These are phyloP conservation scores for Botia kubotai DNA, from an alignment of 2,797 vertebrate species.

Conservation along the genomic window DNA sequence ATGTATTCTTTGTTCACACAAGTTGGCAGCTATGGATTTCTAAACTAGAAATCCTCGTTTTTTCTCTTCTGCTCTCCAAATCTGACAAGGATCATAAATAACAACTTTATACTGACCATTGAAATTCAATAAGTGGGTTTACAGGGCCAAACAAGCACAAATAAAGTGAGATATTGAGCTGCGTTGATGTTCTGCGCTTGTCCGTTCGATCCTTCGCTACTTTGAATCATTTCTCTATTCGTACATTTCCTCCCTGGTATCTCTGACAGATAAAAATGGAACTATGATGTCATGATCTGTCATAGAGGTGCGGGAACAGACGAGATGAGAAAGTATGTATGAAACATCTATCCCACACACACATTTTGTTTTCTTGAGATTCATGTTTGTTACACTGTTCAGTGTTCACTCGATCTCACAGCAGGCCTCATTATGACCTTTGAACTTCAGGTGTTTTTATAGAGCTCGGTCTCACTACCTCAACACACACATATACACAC, in stretches of 20 bases:
- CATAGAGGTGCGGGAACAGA: background rate
- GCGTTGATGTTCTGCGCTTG: background rate
- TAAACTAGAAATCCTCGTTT: background rate
- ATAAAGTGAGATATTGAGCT: conserved; percentile 39
- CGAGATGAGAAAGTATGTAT: background rate
- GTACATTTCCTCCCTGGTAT: background rate
- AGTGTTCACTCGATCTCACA: conserved; percentile 7
- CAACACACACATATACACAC: background rate
- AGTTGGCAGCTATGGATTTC: conserved; percentile 1
- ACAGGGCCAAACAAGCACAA: conserved; percentile 60
- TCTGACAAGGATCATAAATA: conserved; percentile 56
- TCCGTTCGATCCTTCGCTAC: background rate
- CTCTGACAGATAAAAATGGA: conserved; percentile 1
- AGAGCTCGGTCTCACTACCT: background rate
- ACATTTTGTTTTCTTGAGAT: conserved; percentile 40
- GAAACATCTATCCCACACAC: background rate
- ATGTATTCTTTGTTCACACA: conserved; percentile 48
- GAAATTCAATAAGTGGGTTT: conserved; percentile 63
- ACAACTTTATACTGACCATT: conserved; percentile 51
- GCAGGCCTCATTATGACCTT: background rate
- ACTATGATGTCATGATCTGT: background rate
- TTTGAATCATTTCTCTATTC: background rate
- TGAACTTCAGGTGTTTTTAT: background rate
- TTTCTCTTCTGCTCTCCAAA: conserved; percentile 52
- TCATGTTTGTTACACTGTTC: conserved; percentile 28